Conservation (phyloP, 2,888 invertebrate genomes). For the Isotomurus palustris region DNA sequence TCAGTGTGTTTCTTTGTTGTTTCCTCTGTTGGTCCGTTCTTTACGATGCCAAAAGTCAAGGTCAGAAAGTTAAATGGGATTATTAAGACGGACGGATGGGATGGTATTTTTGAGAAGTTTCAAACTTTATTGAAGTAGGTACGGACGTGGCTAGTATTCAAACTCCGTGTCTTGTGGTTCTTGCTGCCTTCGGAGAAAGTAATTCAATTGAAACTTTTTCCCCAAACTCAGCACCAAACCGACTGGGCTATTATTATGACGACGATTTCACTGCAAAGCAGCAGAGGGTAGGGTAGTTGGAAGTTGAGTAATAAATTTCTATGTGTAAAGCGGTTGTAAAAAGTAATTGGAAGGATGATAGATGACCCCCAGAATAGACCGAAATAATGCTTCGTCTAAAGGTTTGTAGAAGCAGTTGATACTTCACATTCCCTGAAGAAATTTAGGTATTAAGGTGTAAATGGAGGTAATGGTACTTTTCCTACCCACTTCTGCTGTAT, state of each 20-base stretch:
- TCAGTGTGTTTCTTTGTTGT: no score
- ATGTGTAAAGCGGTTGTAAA: constrained; percentile 5
- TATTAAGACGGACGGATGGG: no score
- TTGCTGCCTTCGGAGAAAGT: no score
- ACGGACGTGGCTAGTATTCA: no score
- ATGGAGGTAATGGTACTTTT: not conserved
- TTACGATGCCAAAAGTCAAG: no score
- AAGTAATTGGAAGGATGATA: constrained; percentile 5
- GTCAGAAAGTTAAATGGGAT: no score
- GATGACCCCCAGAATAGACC: not conserved
- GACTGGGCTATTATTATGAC: not conserved
- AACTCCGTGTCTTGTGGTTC: no score
- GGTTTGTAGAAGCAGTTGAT: no score
- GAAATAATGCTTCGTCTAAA: not conserved
- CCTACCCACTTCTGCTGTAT: not conserved
- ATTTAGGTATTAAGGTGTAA: not conserved
- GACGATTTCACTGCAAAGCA: not conserved
- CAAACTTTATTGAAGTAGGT: no score
- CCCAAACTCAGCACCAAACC: constrained; percentile 1
- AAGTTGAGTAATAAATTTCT: constrained; percentile 6
- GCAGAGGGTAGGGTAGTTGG: not conserved
- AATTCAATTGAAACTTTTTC: constrained; percentile 7
- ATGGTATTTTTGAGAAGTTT: no score
- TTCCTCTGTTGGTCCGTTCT: no score
- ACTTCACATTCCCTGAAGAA: no score